Percentiles rank a stretch among this genome's conserved stretches.
Conservation (phyloP, 1,140 invertebrate genomes). For the Aphaenogaster rudis region DNA sequence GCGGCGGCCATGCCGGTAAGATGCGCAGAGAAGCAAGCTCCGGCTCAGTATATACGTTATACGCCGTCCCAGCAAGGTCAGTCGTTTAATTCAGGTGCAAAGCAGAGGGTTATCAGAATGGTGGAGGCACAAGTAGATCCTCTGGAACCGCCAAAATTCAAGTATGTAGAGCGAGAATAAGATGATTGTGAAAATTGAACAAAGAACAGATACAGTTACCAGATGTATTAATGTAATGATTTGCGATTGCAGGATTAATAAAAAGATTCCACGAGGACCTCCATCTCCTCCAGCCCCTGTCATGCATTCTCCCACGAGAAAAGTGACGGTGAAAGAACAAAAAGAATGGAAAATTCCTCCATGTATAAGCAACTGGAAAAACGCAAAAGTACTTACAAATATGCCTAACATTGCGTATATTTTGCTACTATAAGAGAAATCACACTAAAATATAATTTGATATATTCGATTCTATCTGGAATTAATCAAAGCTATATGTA, state of each 20-base stretch:
- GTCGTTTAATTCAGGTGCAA: slow-evolving; percentile 98
- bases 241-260: slow-evolving; percentile 91
- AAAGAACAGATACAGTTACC: background rate
- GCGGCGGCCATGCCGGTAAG: slow-evolving; percentile 97
- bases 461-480: too few relatives aligned
- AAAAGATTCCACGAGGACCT: slow-evolving; percentile 98
- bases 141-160: slow-evolving; percentile 99
- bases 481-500: too few relatives aligned
- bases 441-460: too few relatives aligned
- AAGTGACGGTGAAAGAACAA: slow-evolving; percentile 99
- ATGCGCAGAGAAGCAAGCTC: slow-evolving; percentile 95
- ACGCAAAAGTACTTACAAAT: too few relatives aligned
- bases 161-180: slow-evolving; percentile 84
- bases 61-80: slow-evolving; percentile 99
- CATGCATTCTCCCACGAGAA: slow-evolving; percentile 98
- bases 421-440: too few relatives aligned
- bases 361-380: too few relatives aligned
- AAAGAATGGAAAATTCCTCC: too few relatives aligned
- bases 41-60: slow-evolving; percentile 98
- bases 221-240: slow-evolving; percentile 46
- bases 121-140: slow-evolving; percentile 98
- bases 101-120: slow-evolving; percentile 98
- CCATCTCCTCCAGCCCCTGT: slow-evolving; percentile 99
- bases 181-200: background rate
- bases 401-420: too few relatives aligned